Evolutionary conservation across 2,797 vertebrate species (phyloP), one percentile per base, ranked within the genome.

Genomic region (Paramormyrops hopkinsi): DNA sequence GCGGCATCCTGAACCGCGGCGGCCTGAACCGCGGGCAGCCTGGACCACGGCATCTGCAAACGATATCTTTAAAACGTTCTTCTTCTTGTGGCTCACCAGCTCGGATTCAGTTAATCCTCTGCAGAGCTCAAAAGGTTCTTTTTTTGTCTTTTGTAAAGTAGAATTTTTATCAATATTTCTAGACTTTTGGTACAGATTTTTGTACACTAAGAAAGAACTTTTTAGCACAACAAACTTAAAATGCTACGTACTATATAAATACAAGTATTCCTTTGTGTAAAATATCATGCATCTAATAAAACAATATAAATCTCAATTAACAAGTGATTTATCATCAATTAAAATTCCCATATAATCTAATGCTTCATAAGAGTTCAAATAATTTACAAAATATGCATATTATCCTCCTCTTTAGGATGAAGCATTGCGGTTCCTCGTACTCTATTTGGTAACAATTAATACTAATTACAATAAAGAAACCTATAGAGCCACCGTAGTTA

Each of bases 21-120:
- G 41, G 41, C 51, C 48, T 33, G 50, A 22, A 59, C 56, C 56
- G 2, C n/a, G 79, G 65, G 33, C 76, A 6, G 65, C 82, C 22
- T 3, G 85, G 54, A 73, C 65, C n/a, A 1, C 62, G 14, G 12
- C 85, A 89, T 88, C 85, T 89, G 89, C 69, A 86, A 53, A 89
- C 44, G 25, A 87, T 87, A 88, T 88, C 76, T 88, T 79, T 12
- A 76, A 44, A 54, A 65, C 7, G 6, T 33, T 79, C 48, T 29
- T 54, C 14, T 46, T 87, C 41, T n/a, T 87, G 85, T 44, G 62
- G 84, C 73, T 54, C 46, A 22, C 59, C 85, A 87, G 56, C 65
- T 65, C 59, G 51, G 85, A 65, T 79, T 76, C 51, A 14, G 22
- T 87, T 87, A 56, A 89, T 41, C 46, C 46, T 76, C 65, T 22